Evolutionary conservation across 2,888 invertebrate species (phyloP).

Genomic region (Odontothrips loti): DNA sequence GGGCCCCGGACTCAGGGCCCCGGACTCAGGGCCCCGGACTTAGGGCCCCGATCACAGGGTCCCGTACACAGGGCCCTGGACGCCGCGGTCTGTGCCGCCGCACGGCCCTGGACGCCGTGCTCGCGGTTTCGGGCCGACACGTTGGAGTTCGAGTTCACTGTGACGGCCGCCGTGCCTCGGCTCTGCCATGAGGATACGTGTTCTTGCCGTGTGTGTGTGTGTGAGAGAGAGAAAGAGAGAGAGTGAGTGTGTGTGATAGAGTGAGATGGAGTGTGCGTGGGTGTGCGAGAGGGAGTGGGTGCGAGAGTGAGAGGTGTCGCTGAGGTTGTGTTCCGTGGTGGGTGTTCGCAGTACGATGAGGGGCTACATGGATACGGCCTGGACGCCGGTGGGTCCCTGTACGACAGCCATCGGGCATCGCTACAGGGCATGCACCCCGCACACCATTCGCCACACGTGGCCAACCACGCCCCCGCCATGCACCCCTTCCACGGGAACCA

Average conservation of each 20-base stretch:
- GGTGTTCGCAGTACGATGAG: slow-evolving; percentile 79
- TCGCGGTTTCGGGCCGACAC: too few relatives aligned
- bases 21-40: too few relatives aligned
- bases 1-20: too few relatives aligned
- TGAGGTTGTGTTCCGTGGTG: neutral
- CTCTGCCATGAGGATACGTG: neutral
- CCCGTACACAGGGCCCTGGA: too few relatives aligned
- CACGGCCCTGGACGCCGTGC: too few relatives aligned
- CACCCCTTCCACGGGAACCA: slow-evolving; percentile 44
- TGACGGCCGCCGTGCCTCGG: too few relatives aligned
- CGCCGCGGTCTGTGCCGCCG: too few relatives aligned
- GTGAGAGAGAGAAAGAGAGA: neutral
- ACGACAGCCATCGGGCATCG: slow-evolving; percentile 56
- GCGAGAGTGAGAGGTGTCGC: neutral
- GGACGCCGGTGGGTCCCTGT: slow-evolving; percentile 64
- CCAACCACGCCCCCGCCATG: slow-evolving; percentile 45
- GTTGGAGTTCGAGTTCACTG: too few relatives aligned
- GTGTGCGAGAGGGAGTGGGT: neutral
- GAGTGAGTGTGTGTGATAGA: neutral
- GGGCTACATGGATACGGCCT: slow-evolving; percentile 82
- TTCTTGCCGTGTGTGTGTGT: neutral
- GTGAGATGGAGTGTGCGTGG: neutral
- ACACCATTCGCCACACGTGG: slow-evolving; percentile 77
- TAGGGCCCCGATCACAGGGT: too few relatives aligned
- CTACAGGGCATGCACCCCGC: slow-evolving; percentile 43